Evolutionary conservation across 2,888 invertebrate species (phyloP), one percentile per base, ranked within the genome.

Genomic region (Ceriagrion tenellum): DNA sequence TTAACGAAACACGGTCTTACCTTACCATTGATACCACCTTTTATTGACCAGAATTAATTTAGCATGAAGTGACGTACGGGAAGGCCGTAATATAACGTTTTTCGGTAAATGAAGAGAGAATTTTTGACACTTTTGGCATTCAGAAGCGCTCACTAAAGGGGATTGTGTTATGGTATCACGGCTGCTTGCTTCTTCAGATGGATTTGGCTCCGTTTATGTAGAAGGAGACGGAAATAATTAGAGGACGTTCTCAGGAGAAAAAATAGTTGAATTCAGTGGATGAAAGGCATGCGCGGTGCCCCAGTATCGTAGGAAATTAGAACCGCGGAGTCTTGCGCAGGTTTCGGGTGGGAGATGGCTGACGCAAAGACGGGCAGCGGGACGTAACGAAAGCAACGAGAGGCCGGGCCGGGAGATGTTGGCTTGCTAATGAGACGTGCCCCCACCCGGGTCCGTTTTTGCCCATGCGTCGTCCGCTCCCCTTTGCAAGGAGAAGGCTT

Each of bases 381-480:
- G 69, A 13, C 20, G 59, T 59, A 59, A 59, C 59, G 59, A 20
- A 20, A 20, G 59, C 20, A 20, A 16, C 16, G 59, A 18, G 59
- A 59, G 6, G n/a, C n/a, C n/a, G n/a, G n/a, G n/a, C 1, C 26
- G 69, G 4, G 69, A n/a, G 69, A n/a, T 8, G 69, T 69, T 69
- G n/a, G 69, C 69, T 69, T 69, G 69, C 69, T 69, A 69, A 69
- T 69, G 69, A 69, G 69, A 69, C 69, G 69, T 69, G 69, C 59
- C n/a, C n/a, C n/a, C n/a, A n/a, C n/a, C n/a, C 4, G 23, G 69
- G n/a, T 26, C 69, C 69, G 69, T 69, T 69, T 69, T 69, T 69
- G 69, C 69, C n/a, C 69, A 2, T 69, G 69, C 26, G 69, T 8
- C 69, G 69, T 69, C 69, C 26, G 69, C 69, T 69, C 69, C 26